These are phyloP conservation scores for Crepidodera aurea DNA, from an alignment of 2,888 invertebrate genomes.

Conservation along the genomic window DNA sequence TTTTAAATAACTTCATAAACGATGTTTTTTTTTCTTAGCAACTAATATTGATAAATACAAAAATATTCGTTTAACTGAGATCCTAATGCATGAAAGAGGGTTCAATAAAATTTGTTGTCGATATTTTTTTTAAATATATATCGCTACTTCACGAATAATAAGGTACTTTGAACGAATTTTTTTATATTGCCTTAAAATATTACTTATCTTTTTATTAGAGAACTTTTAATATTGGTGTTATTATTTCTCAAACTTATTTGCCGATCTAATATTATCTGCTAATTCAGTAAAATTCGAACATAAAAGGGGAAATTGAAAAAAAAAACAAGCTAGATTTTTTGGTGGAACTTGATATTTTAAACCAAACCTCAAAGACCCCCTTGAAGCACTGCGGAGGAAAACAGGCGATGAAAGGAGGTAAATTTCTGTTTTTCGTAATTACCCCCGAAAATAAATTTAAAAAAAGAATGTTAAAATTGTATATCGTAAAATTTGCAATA, in stretches of 20 bases:
- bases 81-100: constrained; percentile 25
- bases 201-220: constrained; percentile 35
- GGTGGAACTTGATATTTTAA: too few species aligned
- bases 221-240: constrained; percentile 30
- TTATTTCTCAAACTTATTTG: constrained; percentile 16
- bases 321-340: too few species aligned
- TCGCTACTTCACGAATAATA: constrained; percentile 34
- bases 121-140: constrained; percentile 23
- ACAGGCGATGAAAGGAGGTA: too few species aligned
- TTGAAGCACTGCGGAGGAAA: too few species aligned
- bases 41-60: constrained; percentile 47
- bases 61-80: constrained; percentile 41
- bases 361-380: too few species aligned
- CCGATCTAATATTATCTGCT: too few species aligned
- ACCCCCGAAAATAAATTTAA: too few species aligned
- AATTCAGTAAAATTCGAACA: too few species aligned
- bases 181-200: constrained; percentile 38
- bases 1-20: not conserved
- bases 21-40: constrained; percentile 11
- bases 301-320: too few species aligned
- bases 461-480: too few species aligned
- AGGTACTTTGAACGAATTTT: constrained; percentile 28
- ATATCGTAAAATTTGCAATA: too few species aligned
- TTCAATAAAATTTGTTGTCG: constrained; percentile 33
- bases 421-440: too few species aligned